phyloP scores from a whole-genome alignment of 2,888 invertebrate genomes.

The Heterodera filipjevi region DNA sequence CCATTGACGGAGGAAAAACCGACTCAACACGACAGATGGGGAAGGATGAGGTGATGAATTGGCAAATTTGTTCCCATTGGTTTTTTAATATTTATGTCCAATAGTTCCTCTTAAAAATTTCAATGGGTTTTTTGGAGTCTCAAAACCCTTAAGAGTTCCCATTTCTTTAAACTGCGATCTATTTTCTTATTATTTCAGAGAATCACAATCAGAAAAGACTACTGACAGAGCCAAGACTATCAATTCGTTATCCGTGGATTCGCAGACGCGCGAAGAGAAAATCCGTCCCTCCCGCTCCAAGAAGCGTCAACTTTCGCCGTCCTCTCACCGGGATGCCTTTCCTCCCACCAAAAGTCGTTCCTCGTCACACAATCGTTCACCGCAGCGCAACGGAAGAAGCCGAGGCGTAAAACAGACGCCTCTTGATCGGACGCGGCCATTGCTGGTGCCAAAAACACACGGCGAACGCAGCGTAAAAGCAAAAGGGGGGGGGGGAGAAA shows the following conservation, averaged over 20 bases:
- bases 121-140: no score
- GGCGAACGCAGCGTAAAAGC: not conserved
- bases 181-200: not conserved
- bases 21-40: not conserved
- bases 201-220: not conserved
- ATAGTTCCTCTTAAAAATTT: no score
- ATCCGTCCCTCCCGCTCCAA: not conserved
- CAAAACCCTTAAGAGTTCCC: no score
- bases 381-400: not conserved
- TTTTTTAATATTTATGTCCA: no score
- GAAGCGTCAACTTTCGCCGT: not conserved
- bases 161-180: no score
- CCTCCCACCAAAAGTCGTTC: not conserved
- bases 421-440: not conserved
- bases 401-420: not conserved
- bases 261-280: not conserved
- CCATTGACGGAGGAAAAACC: not conserved
- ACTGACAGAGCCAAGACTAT: not conserved
- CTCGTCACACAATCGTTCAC: not conserved
- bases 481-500: not conserved
- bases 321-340: not conserved
- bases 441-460: not conserved
- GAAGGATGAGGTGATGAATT: not conserved
- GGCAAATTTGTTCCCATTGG: no score
- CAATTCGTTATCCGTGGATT: not conserved